Percentiles rank a stretch among this genome's conserved stretches.
phyloP scores from a whole-genome alignment of 2,888 invertebrate species.

The Drosophila eohydei region DNA sequence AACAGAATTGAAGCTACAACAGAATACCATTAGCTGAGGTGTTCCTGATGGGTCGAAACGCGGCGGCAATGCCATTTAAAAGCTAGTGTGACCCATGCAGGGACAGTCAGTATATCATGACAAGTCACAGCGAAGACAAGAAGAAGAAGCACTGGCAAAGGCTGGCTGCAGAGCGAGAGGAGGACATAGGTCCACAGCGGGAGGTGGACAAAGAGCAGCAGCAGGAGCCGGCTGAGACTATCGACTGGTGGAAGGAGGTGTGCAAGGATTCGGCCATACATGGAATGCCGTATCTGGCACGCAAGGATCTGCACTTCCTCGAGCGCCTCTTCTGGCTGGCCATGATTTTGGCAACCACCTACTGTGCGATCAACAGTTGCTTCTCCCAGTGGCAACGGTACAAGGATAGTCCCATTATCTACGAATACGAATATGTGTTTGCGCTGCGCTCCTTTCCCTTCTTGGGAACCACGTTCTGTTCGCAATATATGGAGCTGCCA shows the following conservation, averaged over 20 bases:
- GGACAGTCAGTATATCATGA: conserved; percentile 46
- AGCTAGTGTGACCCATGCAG: conserved; percentile 2
- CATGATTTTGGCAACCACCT: conserved; percentile 65
- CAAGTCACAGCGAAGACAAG: conserved; percentile 4
- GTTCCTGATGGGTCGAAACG: background rate
- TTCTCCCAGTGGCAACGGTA: conserved; percentile 85
- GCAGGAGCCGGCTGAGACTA: background rate
- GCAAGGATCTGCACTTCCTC: conserved; percentile 72
- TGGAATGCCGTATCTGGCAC: conserved; percentile 80
- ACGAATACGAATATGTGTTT: conserved; percentile 86
- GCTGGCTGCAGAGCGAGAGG: background rate
- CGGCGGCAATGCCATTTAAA: conserved; percentile 12
- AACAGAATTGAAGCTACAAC: conserved; percentile 22
- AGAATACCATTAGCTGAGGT: conserved; percentile 42
- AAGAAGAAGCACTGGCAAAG: background rate
- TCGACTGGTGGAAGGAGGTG: conserved; percentile 57
- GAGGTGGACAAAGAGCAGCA: background rate
- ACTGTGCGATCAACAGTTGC: conserved; percentile 72
- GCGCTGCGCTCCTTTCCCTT: conserved; percentile 85
- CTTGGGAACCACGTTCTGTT: conserved; percentile 86
- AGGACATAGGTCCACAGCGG: background rate
- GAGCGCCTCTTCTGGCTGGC: conserved; percentile 80
- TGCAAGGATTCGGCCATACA: conserved; percentile 79
- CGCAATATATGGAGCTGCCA: conserved; percentile 58
- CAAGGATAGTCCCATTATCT: conserved; percentile 86